Evolutionary conservation across 1,140 invertebrate species (phyloP), one percentile per base, ranked within the genome.

Genomic region (Heterodera schachtii): DNA sequence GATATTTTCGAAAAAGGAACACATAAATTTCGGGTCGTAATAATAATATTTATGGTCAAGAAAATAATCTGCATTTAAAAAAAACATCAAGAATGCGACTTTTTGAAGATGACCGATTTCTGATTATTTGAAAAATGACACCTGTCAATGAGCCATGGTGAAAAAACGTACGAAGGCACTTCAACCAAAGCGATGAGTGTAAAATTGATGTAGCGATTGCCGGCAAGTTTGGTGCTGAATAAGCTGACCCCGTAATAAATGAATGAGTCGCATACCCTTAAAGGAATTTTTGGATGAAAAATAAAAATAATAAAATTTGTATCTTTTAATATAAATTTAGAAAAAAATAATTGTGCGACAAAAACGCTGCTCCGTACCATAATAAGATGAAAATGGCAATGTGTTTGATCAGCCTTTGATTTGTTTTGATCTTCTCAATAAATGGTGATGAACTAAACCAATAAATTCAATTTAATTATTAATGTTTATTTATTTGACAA

Each of bases 211-310:
- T 88, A 90, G 8, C 84, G 83, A 73, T 90, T 87, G 16, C 90
- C 91, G 46, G 86, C 85, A 57, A 91, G 60, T 16, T 86, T 76
- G 1, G 88, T 82, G 11, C 87, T 86, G 43, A 89, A 87, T 60
- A 91, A 79, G 21, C 86, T 86, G 67, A 91, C 75, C 41, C 90
- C 91, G 79, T 90, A 91, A 81, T 91, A 91, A 19, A 90, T 88
- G 71, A 91, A 81, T 69, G 86, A 88, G 81, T 89, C 83, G 70
- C 83, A 84, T 19, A 84, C 83, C 82, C 81, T 82, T 3, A 74
- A 82, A 75, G 3, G 3, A 82, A 6, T 13, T 81, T 79, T 43
- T 80, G n/a, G 4, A 49, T 6, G 9, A 49, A 4, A 49, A 49
- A 49, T 49, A 49, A 49, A 49, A 49, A 49, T 49, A 49, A 49